phyloP scores from a whole-genome alignment of 2,113 vertebrate species.

The Sinocyclocheilus rhinocerous region DNA sequence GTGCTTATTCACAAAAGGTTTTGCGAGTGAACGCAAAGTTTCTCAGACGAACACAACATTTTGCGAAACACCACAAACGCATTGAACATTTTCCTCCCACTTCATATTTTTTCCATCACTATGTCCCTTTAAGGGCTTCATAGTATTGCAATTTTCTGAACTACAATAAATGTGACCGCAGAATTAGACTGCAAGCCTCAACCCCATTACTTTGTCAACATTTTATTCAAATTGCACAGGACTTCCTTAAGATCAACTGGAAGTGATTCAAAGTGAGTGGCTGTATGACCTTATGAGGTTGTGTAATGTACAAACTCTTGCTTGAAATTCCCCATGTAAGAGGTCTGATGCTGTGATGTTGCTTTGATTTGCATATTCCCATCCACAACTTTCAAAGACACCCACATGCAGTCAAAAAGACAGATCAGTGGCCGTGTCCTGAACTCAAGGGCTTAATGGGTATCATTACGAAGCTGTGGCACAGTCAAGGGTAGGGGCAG shows the following conservation, averaged over 20 bases:
- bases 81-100: too few relatives aligned
- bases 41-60: too few relatives aligned
- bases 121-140: neutral
- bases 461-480: slow-evolving; percentile 10
- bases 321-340: neutral
- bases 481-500: neutral
- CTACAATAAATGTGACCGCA: neutral
- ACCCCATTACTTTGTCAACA: too few relatives aligned
- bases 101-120: neutral
- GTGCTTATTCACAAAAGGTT: neutral
- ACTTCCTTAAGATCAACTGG: neutral
- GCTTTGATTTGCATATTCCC: slow-evolving; percentile 23
- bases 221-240: neutral
- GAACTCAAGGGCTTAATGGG: slow-evolving; percentile 16
- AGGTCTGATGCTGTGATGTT: neutral
- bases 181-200: neutral
- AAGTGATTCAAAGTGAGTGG: neutral
- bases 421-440: slow-evolving; percentile 3
- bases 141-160: neutral
- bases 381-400: slow-evolving; percentile 17
- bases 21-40: neutral
- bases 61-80: too few relatives aligned
- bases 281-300: neutral
- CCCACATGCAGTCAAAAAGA: slow-evolving; percentile 6
- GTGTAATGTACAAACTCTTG: neutral